Conservation (phyloP, 2,113 vertebrate species). For the Ondatra zibethicus region DNA sequence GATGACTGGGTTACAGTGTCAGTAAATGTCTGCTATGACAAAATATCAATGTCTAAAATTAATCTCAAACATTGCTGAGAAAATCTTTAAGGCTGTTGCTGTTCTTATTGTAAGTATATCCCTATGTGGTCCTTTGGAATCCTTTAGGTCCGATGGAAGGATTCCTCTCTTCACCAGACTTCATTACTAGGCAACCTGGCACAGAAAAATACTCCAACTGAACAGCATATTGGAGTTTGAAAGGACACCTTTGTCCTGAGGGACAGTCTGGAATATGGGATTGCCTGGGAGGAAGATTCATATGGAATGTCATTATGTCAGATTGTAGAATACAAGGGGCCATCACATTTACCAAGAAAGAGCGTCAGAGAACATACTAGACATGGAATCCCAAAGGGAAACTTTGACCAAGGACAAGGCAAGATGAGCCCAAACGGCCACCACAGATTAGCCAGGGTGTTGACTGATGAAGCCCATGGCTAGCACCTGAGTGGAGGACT, state of each 20-base stretch:
- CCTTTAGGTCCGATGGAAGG: neutral
- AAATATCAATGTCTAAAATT: neutral
- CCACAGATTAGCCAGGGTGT: neutral
- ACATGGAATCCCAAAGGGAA: neutral
- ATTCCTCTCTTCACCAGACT: neutral
- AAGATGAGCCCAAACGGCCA: neutral
- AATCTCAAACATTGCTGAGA: neutral
- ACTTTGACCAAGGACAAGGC: neutral
- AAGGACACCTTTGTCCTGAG: neutral
- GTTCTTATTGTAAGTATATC: neutral
- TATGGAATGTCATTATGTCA: neutral
- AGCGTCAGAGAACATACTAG: neutral
- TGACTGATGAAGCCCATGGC: neutral
- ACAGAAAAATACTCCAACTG: neutral
- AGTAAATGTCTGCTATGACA: neutral
- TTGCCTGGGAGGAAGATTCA: neutral
- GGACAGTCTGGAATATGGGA: neutral
- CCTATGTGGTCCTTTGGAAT: too few species aligned
- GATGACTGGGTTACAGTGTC: neutral
- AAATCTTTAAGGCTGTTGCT: neutral
- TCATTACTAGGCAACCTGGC: neutral
- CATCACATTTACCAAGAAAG: neutral
- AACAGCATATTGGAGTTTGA: neutral
- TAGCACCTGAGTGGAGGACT: neutral
- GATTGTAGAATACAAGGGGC: neutral